These are phyloP conservation scores for Amyelois transitella DNA, from an alignment of 1,140 invertebrate species.

Conservation along the genomic window DNA sequence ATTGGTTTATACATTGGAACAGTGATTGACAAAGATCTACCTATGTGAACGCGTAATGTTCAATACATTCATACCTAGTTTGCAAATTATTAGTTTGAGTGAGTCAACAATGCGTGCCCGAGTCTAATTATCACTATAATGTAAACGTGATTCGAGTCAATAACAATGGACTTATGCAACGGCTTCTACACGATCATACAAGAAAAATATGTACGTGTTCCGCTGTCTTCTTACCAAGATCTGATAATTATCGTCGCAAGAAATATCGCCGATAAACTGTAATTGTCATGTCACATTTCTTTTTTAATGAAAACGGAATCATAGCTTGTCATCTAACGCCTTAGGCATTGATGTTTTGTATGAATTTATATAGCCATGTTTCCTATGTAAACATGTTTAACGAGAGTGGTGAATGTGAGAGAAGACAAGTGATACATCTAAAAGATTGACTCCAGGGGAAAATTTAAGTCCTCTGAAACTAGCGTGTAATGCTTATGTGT, in stretches of 20 bases:
- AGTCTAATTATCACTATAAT: slow-evolving; percentile 20
- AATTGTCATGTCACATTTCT: neutral
- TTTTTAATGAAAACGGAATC: too few relatives aligned
- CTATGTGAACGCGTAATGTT: neutral
- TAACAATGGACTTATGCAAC: slow-evolving; percentile 24
- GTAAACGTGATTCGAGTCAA: slow-evolving; percentile 25
- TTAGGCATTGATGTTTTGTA: too few relatives aligned
- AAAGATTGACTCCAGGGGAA: too few relatives aligned
- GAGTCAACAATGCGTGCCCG: slow-evolving; percentile 14
- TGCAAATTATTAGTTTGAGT: neutral
- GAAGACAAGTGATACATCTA: too few relatives aligned
- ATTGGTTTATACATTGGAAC: neutral
- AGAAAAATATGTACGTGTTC: slow-evolving; percentile 1
- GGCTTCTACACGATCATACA: neutral
- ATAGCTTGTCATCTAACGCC: too few relatives aligned
- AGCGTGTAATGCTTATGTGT: too few relatives aligned
- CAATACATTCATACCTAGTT: neutral
- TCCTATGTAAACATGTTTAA: too few relatives aligned
- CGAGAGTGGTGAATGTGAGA: too few relatives aligned
- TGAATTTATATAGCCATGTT: too few relatives aligned
- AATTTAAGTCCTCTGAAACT: too few relatives aligned
- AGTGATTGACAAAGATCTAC: neutral
- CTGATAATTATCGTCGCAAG: neutral
- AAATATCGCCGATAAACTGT: neutral
- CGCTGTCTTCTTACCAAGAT: neutral